These are phyloP conservation scores for Drosophila nigrodunni DNA, from an alignment of 1,140 invertebrate species.

Conservation along the genomic window DNA sequence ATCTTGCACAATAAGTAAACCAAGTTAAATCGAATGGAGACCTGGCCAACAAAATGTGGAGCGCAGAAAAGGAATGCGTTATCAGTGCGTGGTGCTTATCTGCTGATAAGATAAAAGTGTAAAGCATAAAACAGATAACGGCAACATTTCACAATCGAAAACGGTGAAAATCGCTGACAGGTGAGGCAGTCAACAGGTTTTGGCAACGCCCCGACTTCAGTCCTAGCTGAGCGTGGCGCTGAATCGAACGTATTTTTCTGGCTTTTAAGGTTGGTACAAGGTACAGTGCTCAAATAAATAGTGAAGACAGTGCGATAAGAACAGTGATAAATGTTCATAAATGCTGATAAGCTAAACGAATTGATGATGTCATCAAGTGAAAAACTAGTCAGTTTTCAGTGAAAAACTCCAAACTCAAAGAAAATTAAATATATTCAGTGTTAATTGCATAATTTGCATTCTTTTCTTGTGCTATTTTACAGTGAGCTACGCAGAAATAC, in stretches of 20 bases:
- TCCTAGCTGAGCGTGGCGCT: conserved; percentile 73
- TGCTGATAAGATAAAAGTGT: conserved; percentile 63
- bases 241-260: conserved; percentile 77
- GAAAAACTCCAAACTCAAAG: conserved; percentile 35
- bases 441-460: conserved; percentile 23
- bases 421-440: conserved; percentile 39
- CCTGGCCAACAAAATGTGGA: conserved; percentile 40
- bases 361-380: conserved; percentile 77
- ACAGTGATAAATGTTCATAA: conserved; percentile 3
- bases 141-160: conserved; percentile 72
- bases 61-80: conserved; percentile 57
- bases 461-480: conserved; percentile 48
- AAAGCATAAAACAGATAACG: conserved; percentile 62
- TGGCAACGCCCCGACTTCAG: conserved; percentile 79
- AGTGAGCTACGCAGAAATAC: conserved; percentile 50
- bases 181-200: conserved; percentile 57
- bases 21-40: conserved; percentile 9
- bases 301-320: conserved; percentile 37
- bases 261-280: conserved; percentile 57
- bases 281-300: background rate
- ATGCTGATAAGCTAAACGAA: conserved; percentile 49
- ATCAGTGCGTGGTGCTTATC: conserved; percentile 54
- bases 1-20: conserved; percentile 58
- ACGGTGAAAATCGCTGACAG: conserved; percentile 46
- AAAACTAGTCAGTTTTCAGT: conserved; percentile 28